Conservation (phyloP, 53 echinoderm and acorn worm species). For the Patiria pectinifera region DNA sequence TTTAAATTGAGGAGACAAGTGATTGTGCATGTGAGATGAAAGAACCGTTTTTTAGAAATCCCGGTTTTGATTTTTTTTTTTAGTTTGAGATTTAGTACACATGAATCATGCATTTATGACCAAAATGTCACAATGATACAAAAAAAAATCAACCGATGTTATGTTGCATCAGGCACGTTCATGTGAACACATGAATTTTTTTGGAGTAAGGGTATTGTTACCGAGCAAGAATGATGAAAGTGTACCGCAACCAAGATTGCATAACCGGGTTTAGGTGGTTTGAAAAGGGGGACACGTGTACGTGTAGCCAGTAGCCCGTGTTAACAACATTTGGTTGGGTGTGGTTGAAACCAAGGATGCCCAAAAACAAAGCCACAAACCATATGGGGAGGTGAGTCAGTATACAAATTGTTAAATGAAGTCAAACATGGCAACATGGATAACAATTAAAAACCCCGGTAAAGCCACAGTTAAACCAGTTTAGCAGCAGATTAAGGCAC, state of each 20-base stretch:
- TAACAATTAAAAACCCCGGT: background rate
- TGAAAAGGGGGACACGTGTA: background rate
- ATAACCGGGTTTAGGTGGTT: conserved; percentile 30
- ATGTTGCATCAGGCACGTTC: background rate
- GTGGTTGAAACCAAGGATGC: background rate
- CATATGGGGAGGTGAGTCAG: conserved; percentile 27
- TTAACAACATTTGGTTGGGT: background rate
- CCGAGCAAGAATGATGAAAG: background rate
- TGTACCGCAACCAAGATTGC: background rate
- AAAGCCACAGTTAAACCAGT: conserved; percentile 10
- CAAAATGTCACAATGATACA: background rate
- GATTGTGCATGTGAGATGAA: conserved; percentile 11
- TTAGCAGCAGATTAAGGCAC: conserved; percentile 7
- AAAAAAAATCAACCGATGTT: background rate
- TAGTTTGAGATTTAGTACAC: background rate
- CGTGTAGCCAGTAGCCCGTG: background rate
- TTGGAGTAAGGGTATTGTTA: background rate
- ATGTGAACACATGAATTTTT: background rate
- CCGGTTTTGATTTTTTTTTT: background rate
- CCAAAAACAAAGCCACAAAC: conserved; percentile 58
- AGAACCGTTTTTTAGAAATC: conserved; percentile 7
- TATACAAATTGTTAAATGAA: conserved; percentile 16
- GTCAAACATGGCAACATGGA: background rate
- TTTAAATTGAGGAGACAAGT: background rate
- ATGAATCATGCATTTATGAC: background rate